Conservation (phyloP, 92 coral and sea anemone species). For the Phenganax stokvisi region DNA sequence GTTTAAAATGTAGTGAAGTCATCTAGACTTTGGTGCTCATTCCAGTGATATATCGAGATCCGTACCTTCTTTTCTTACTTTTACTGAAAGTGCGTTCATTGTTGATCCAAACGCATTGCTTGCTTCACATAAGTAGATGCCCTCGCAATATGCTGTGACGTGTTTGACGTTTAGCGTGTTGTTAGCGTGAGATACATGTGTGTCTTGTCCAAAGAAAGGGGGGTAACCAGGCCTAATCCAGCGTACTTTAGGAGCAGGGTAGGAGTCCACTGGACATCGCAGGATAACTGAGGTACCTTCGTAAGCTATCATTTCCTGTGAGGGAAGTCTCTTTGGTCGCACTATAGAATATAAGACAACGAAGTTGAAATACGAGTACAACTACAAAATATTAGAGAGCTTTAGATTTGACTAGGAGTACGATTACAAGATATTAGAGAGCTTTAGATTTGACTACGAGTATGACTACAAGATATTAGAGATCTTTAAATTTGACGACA, state of each 20-base stretch:
- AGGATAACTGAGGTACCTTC: slow-evolving; percentile 4
- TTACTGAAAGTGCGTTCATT: slow-evolving; percentile 6
- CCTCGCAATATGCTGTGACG: slow-evolving; percentile 4
- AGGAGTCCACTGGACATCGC: slow-evolving; percentile 14
- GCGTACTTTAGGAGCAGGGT: neutral
- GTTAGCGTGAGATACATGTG: neutral
- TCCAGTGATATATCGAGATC: neutral
- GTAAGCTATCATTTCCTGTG: neutral
- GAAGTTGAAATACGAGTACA: too few relatives aligned
- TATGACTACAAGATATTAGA: too few relatives aligned
- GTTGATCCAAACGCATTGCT: slow-evolving; percentile 29
- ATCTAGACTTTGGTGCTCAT: too few relatives aligned
- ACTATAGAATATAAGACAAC: neutral
- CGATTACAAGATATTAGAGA: too few relatives aligned
- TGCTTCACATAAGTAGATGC: slow-evolving; percentile 30
- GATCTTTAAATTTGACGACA: too few relatives aligned
- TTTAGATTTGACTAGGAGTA: too few relatives aligned
- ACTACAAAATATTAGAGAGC: too few relatives aligned
- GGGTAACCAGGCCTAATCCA: slow-evolving; percentile 13
- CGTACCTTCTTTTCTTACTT: slow-evolving; percentile 14
- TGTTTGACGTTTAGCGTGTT: neutral
- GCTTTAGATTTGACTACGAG: too few relatives aligned
- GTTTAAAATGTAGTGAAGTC: too few relatives aligned
- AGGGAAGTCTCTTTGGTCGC: neutral
- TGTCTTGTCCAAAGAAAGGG: too few relatives aligned